phyloP scores from a whole-genome alignment of 2,888 invertebrate species.

The Tenthredo mesomela region DNA sequence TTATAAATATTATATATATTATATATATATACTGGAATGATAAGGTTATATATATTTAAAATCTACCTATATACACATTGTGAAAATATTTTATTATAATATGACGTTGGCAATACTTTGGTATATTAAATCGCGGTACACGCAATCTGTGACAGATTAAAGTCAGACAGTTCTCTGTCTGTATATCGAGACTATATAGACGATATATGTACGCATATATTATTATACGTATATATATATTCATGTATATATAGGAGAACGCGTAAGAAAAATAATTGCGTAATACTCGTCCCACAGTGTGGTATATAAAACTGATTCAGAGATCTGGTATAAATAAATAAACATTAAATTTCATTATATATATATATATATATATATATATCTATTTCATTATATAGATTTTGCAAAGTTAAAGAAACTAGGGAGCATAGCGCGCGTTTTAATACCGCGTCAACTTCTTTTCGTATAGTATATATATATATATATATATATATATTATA shows the following conservation, averaged over 20 bases:
- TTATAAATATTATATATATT: no score
- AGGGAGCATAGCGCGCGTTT: neutral
- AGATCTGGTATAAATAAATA: neutral
- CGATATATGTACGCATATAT: neutral
- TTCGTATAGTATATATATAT: neutral
- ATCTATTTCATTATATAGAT: neutral
- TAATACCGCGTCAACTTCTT: neutral
- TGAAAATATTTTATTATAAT: neutral
- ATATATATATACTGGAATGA: neutral
- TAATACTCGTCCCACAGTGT: neutral
- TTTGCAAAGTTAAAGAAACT: neutral
- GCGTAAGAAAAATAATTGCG: constrained; percentile 2
- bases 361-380: neutral
- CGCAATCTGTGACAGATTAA: constrained; percentile 34
- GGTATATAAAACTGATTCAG: neutral
- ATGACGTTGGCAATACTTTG: neutral
- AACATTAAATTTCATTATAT: constrained; percentile 3
- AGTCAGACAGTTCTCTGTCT: constrained; percentile 7
- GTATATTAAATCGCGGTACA: neutral
- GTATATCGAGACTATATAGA: neutral
- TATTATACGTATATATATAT: constrained; percentile 9
- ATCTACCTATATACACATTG: neutral
- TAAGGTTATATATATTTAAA: neutral
- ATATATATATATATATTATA: neutral
- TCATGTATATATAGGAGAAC: neutral